Base-by-base conservation (phyloP, 2,888 invertebrate genomes). In the Dioctria linearis region DNA sequence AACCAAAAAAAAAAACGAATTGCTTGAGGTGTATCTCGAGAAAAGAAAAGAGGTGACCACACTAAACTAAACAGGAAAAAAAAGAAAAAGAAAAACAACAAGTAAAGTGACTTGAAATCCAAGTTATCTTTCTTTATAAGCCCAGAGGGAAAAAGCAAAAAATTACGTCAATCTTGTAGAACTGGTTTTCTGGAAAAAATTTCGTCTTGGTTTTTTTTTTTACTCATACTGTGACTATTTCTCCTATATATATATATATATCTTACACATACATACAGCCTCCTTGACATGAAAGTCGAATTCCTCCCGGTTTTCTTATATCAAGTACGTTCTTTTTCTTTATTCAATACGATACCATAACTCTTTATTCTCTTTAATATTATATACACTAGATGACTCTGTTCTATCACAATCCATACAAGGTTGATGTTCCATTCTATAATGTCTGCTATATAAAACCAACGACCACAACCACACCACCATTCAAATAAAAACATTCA, bases 131-230 rank as follows among this genome's bases (percentile, higher is more conserved):
- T 69, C 39, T 46, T 67, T 8, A 54, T 39, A 59, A 59, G 73
- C 57, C 73, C 59, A 37, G 42, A 43, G 73, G 59, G 73, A 75
- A 75, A 75, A 75, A 59, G 59, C 73, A 75, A 75, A 75, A 75
- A 75, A 75, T 75, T 75, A 75, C 73, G 73, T 75, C 73, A 75
- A 75, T 75, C 73, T 75, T 57, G 73, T 59, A 51, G 40, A 75
- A 75, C 73, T 51, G 73, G 73, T 75, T 75, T 75, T 51, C 39
- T 46, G 43, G 59, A 75, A 75, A 59, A 59, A 25, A 75, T 75
- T 59, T 59, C 59, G 73, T 75, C 73, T 75, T 59, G 76, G 61
- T 61, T 63, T 61, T 66, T 63, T 61, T 66, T 8, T 3, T 76
- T 63, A n/a, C 63, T 40, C 9, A 4, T 59, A 3, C 37, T 9